These are phyloP conservation scores for Lepetodrilus schrolli DNA, from an alignment of 2,888 invertebrate species.

Conservation along the genomic window DNA sequence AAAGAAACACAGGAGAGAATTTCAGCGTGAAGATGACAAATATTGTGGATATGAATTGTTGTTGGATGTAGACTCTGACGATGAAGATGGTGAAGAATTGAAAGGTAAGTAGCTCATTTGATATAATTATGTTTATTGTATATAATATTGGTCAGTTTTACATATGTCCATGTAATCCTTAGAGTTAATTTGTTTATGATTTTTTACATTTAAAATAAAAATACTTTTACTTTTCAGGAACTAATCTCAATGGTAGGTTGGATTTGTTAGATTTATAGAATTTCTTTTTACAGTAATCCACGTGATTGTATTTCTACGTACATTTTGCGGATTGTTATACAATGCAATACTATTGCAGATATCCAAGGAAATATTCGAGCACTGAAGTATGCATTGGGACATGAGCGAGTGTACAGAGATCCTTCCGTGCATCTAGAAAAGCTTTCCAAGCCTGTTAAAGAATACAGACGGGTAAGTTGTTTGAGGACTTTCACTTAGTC, in stretches of 20 bases:
- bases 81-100: constrained; percentile 55
- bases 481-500: no score
- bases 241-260: no score
- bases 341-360: constrained; percentile 52
- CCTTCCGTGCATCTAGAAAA: constrained; percentile 60
- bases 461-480: constrained; percentile 64
- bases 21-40: constrained; percentile 32
- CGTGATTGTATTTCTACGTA: no score
- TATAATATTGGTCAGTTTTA: no score
- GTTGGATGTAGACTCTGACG: constrained; percentile 54
- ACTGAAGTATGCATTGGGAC: constrained; percentile 67
- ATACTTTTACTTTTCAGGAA: no score
- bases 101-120: constrained; percentile 57
- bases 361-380: constrained; percentile 69
- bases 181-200: no score
- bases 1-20: constrained; percentile 31
- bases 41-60: constrained; percentile 68
- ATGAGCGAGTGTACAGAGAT: constrained; percentile 69
- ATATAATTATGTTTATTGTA: no score
- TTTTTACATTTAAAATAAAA: no score
- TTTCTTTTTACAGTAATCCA: no score
- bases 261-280: no score
- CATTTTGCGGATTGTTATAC: neutral
- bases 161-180: no score
- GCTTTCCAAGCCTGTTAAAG: constrained; percentile 63